phyloP scores from a whole-genome alignment of 1,140 invertebrate genomes.

The Samia ricini region DNA sequence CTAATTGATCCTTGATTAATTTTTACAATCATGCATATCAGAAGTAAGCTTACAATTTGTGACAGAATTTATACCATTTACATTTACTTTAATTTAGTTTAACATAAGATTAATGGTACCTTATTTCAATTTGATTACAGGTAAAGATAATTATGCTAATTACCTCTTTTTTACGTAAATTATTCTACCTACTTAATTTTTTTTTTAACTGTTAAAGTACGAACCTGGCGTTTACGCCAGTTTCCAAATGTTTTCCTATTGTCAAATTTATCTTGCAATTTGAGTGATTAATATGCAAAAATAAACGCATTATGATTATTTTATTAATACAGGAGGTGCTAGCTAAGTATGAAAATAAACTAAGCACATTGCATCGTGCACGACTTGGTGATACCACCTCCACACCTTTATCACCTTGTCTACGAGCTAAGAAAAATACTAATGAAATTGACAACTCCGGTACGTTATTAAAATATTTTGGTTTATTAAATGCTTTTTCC shows the following conservation, averaged over 20 bases:
- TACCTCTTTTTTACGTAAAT: no score
- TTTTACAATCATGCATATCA: neutral
- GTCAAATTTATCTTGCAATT: no score
- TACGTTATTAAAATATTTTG: conserved; percentile 26
- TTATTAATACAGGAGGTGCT: conserved; percentile 54
- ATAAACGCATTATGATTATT: neutral
- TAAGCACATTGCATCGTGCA: conserved; percentile 49
- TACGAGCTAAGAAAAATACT: conserved; percentile 62
- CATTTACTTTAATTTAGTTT: no score
- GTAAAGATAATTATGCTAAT: no score
- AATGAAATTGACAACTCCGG: conserved; percentile 57
- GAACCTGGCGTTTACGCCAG: no score
- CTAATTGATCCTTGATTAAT: neutral
- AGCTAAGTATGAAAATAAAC: conserved; percentile 71
- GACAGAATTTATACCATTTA: neutral
- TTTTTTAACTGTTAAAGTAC: no score
- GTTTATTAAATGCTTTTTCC: neutral
- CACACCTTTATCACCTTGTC: conserved; percentile 66
- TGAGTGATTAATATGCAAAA: no score
- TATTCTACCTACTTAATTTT: no score
- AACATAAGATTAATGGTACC: no score
- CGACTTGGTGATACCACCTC: conserved; percentile 51
- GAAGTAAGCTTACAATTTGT: neutral
- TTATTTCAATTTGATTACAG: no score
- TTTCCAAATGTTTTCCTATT: no score